Evolutionary conservation across 2,888 invertebrate species (phyloP).

Genomic region (Acleris holmiana): DNA sequence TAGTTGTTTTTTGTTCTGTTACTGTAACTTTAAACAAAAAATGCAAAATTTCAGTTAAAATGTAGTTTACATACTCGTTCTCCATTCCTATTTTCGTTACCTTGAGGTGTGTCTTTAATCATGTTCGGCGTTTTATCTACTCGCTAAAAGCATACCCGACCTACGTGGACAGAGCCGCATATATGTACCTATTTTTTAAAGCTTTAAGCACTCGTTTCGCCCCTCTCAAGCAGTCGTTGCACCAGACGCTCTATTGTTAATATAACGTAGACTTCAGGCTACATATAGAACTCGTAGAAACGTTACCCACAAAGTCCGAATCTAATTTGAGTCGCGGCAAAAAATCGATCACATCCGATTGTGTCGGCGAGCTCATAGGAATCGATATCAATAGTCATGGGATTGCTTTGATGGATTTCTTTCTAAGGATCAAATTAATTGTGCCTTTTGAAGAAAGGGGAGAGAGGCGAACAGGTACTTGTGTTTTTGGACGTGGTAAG

Average conservation of each 20-base stretch:
- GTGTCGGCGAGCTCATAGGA: constrained; percentile 70
- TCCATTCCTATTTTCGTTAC: too few relatives aligned
- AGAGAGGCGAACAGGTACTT: constrained; percentile 62
- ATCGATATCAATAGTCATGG: constrained; percentile 77
- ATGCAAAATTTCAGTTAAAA: too few relatives aligned
- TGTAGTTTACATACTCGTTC: too few relatives aligned
- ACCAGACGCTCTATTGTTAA: not conserved
- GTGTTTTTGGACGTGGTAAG: constrained; percentile 35
- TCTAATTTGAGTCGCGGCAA: constrained; percentile 75
- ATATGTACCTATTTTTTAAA: too few relatives aligned
- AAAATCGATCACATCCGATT: constrained; percentile 72
- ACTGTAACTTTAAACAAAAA: too few relatives aligned
- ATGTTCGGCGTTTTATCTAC: too few relatives aligned
- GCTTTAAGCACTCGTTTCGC: too few relatives aligned
- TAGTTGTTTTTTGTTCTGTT: too few relatives aligned
- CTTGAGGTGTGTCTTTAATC: too few relatives aligned
- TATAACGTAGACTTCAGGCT: constrained; percentile 19
- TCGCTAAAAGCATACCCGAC: too few relatives aligned
- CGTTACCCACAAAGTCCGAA: constrained; percentile 65
- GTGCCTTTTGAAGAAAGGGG: constrained; percentile 61
- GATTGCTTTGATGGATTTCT: constrained; percentile 53
- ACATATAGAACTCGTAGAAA: constrained; percentile 39
- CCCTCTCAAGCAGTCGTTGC: too few relatives aligned
- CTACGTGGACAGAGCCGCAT: too few relatives aligned
- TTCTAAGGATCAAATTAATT: constrained; percentile 72